Conservation (phyloP, 2,113 vertebrate species). For the Candoia aspera region DNA sequence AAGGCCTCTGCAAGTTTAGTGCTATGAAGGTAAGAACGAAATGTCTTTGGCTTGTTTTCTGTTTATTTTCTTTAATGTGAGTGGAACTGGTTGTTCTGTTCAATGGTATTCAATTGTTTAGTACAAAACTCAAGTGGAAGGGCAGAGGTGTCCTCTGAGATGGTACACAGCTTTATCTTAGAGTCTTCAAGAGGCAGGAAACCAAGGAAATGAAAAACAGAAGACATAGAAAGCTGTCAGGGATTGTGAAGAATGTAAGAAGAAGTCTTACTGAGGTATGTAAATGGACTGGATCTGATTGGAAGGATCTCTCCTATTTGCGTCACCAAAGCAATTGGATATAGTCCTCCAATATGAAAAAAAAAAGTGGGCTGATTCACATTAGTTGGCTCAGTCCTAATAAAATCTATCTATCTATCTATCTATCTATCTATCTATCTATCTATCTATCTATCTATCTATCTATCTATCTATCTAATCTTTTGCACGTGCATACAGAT, state of each 20-base stretch:
- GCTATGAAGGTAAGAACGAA: neutral
- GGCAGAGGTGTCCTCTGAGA: neutral
- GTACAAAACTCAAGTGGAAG: neutral
- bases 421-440: too few relatives aligned
- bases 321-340: neutral
- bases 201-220: neutral
- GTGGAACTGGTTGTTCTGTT: neutral
- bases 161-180: neutral
- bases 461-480: too few relatives aligned
- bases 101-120: neutral
- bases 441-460: too few relatives aligned
- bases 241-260: neutral
- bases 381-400: too few relatives aligned
- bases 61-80: neutral
- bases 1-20: neutral
- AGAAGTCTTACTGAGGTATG: neutral
- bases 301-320: neutral
- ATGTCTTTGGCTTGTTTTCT: neutral
- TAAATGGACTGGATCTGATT: neutral
- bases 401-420: too few relatives aligned
- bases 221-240: neutral
- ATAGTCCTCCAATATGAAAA: neutral
- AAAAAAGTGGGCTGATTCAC: neutral
- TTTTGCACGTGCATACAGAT: neutral
- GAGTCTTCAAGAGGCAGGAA: neutral